These are phyloP conservation scores for Cheilosia soror DNA, from an alignment of 2,888 invertebrate genomes.

Conservation along the genomic window DNA sequence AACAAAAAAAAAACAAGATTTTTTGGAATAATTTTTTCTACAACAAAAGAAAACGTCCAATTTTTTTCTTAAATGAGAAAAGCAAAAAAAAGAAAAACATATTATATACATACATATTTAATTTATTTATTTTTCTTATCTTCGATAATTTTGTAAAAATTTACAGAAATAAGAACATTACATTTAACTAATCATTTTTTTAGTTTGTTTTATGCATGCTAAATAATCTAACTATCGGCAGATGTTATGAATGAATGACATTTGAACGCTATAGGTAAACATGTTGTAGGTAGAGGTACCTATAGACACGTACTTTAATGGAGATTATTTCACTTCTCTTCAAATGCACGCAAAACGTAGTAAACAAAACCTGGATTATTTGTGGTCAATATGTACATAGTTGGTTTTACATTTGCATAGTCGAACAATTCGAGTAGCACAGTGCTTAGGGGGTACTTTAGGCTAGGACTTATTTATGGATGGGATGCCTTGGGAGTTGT, in stretches of 20 bases:
- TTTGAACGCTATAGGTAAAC: constrained; percentile 1
- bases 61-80: constrained; percentile 69
- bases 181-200: background rate
- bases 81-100: constrained; percentile 25
- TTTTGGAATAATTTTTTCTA: constrained; percentile 73
- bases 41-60: constrained; percentile 74
- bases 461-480: too few species aligned
- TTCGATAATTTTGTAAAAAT: constrained; percentile 41
- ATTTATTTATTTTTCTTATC: constrained; percentile 28
- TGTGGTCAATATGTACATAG: background rate
- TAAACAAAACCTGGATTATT: constrained; percentile 24
- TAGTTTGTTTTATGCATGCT: constrained; percentile 1
- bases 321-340: constrained; percentile 27
- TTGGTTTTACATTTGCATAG: constrained; percentile 36
- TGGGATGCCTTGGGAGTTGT: too few species aligned
- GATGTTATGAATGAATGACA: constrained; percentile 19
- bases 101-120: constrained; percentile 14
- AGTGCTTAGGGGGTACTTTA: too few species aligned
- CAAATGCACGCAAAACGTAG: constrained; percentile 43
- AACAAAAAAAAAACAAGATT: constrained; percentile 26
- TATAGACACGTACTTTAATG: constrained; percentile 24
- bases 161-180: constrained; percentile 18
- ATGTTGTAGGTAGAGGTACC: too few species aligned
- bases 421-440: too few species aligned
- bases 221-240: background rate